Conservation (phyloP, 35 echinoderm and acorn worm genomes). For the Ptychodera flava region DNA sequence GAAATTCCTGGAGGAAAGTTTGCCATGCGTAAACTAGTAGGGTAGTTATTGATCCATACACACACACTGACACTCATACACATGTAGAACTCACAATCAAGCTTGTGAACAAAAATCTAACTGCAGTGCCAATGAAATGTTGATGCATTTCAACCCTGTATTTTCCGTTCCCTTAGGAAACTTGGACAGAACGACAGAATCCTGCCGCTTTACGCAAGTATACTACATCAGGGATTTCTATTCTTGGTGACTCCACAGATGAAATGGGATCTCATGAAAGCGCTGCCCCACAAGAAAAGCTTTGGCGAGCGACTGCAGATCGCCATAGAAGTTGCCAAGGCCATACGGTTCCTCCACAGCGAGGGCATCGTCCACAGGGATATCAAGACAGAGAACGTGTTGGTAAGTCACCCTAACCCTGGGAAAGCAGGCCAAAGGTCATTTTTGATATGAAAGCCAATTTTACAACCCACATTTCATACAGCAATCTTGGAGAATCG, state of each 20-base stretch:
- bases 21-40: no score
- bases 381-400: neutral
- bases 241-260: neutral
- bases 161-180: neutral
- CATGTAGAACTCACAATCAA: no score
- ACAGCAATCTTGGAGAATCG: no score
- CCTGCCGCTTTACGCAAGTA: neutral
- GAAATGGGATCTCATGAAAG: neutral
- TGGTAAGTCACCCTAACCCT: neutral
- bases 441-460: no score
- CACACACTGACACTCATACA: neutral
- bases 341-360: neutral
- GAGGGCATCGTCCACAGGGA: neutral
- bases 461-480: no score
- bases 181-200: neutral
- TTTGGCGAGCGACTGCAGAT: neutral
- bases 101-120: no score
- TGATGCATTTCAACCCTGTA: no score
- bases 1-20: no score
- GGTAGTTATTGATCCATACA: neutral
- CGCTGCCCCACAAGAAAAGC: neutral
- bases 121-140: no score
- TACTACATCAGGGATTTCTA: neutral
- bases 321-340: neutral
- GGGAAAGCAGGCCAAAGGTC: no score